These are phyloP conservation scores for Cyclura pinguis DNA, from an alignment of 2,797 vertebrate genomes.

Conservation along the genomic window DNA sequence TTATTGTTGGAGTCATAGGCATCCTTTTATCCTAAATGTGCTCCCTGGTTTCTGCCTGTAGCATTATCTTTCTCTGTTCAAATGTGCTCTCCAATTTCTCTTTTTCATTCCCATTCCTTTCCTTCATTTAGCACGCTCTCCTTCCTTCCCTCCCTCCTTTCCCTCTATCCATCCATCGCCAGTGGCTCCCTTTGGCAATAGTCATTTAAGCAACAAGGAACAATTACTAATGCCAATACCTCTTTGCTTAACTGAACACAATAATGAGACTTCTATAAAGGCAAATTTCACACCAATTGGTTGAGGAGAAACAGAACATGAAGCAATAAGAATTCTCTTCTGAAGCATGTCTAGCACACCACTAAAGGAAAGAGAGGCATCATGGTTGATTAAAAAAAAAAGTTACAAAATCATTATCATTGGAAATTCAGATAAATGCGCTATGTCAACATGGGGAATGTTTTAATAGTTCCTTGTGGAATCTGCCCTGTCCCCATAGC, in stretches of 20 bases:
- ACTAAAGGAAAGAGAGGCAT: not conserved
- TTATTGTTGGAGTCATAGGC: slow-evolving; percentile 4
- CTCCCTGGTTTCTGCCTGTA: slow-evolving; percentile 13
- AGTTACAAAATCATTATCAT: not conserved
- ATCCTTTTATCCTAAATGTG: slow-evolving; percentile 28
- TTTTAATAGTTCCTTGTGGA: not conserved
- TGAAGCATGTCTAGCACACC: not conserved
- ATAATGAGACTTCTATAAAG: slow-evolving; percentile 21
- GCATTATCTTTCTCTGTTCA: not conserved
- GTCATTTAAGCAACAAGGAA: slow-evolving; percentile 31
- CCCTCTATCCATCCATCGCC: not conserved
- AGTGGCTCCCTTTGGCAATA: slow-evolving; percentile 18
- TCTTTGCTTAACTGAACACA: slow-evolving; percentile 35
- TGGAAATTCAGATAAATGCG: not conserved
- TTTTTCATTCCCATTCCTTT: slow-evolving; percentile 3
- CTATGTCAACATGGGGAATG: not conserved
- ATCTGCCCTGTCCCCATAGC: not conserved
- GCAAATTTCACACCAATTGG: slow-evolving; percentile 26
- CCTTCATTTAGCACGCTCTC: slow-evolving; percentile 18
- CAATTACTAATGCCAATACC: slow-evolving; percentile 31
- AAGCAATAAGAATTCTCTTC: slow-evolving; percentile 15
- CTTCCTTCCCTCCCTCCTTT: not conserved
- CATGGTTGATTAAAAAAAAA: not conserved
- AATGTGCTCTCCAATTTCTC: slow-evolving; percentile 7
- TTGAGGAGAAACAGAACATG: not conserved